Evolutionary conservation across 2,888 invertebrate species (phyloP).

Genomic region (Cistogaster globosa): DNA sequence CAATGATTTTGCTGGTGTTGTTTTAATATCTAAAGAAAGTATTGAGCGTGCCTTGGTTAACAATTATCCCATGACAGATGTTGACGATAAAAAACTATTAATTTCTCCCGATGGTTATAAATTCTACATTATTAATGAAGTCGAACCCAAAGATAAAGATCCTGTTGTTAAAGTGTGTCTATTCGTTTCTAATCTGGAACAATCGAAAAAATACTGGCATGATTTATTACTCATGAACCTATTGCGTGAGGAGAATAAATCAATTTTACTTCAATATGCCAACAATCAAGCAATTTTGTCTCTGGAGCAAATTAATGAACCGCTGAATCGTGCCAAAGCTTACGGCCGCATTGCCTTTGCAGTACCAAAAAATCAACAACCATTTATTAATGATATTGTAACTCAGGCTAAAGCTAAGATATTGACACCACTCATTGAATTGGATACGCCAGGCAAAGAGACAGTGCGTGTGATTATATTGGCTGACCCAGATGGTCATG

Average conservation of each 20-base stretch:
- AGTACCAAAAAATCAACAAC: slow-evolving; percentile 90
- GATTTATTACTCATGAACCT: slow-evolving; percentile 89
- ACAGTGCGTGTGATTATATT: slow-evolving; percentile 97
- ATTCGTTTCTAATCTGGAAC: slow-evolving; percentile 89
- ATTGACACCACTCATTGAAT: slow-evolving; percentile 93
- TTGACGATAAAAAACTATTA: slow-evolving; percentile 86
- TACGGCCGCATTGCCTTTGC: slow-evolving; percentile 98
- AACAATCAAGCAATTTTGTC: slow-evolving; percentile 90
- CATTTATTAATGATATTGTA: slow-evolving; percentile 89
- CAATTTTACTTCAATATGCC: slow-evolving; percentile 88
- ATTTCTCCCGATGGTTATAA: slow-evolving; percentile 96
- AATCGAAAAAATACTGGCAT: slow-evolving; percentile 93
- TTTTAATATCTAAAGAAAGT: slow-evolving; percentile 90
- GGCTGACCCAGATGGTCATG: slow-evolving; percentile 98
- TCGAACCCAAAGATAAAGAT: slow-evolving; percentile 88
- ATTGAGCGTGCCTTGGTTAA: slow-evolving; percentile 88
- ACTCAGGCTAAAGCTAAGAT: slow-evolving; percentile 89
- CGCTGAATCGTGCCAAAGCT: slow-evolving; percentile 92
- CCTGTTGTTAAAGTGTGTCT: slow-evolving; percentile 92
- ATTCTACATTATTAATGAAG: slow-evolving; percentile 90
- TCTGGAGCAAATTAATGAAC: slow-evolving; percentile 82
- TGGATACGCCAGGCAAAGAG: slow-evolving; percentile 98
- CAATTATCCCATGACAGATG: slow-evolving; percentile 89
- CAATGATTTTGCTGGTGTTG: slow-evolving; percentile 95
- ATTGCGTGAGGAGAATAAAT: slow-evolving; percentile 86